Base-by-base conservation (phyloP, 2,797 vertebrate species). In the Eleutherodactylus coqui region DNA sequence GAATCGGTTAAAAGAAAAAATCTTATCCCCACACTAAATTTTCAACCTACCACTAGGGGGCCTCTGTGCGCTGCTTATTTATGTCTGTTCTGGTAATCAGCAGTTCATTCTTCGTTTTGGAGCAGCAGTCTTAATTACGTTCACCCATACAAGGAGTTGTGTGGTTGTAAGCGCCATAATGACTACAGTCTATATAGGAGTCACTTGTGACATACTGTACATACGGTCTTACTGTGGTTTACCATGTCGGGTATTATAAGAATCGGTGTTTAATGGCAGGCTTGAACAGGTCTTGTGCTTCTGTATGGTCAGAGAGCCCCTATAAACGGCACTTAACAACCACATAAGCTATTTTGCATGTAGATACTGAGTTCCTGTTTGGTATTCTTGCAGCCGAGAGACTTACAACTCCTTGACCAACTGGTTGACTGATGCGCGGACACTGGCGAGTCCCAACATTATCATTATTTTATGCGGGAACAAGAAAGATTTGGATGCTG, bases 381-480 rank as follows among this genome's bases (percentile, higher is more conserved):
- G 14, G 62, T 17, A 1, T 38, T 51, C 13, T 45, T 60, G 0
- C 83, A 98, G 97, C 90, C 96, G 97, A 58, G 97, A 98, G 92
- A 98, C 97, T 0, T 98, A 98, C 92, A 98, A 98, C 0, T 96
- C 97, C 4, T 91, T 98, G 90, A 97, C 97, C 75, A 97, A 97
- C 55, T 98, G 97, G 97, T 87, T 98, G 84, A 97, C 96, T 0
- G 97, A 98, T 1, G 97, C 97, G 62, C 94, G 97, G 88, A 98
- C 97, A 55, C 90, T 98, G 88, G 97, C 97, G 76, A 98, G 97
- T 90, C 97, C 97, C 89, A 98, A 97, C 90, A 98, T 98, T 0
- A 96, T 98, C 90, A 96, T 98, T 86, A 98, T 98, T 88, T 93
- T 98, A 49, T 98, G 97, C 49, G 97, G 97, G 36, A 98, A 98